Percentiles rank a stretch among this genome's conserved stretches.
phyloP scores from a whole-genome alignment of 2,797 vertebrate species.

The Danionella dracula region DNA sequence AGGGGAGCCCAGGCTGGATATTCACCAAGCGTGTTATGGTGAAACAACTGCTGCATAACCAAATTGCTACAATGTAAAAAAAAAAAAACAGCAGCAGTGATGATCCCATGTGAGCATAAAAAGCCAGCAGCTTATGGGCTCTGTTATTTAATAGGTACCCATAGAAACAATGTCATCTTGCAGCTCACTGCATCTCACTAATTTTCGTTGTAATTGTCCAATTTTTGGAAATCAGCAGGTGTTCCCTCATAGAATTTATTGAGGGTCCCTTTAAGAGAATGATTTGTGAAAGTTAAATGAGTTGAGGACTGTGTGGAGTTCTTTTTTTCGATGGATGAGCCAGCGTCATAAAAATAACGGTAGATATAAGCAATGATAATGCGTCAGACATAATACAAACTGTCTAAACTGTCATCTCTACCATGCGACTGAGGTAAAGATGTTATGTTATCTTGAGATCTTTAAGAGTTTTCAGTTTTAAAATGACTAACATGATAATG shows the following conservation, averaged over 20 bases:
- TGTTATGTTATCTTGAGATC: too few relatives aligned
- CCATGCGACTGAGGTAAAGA: too few relatives aligned
- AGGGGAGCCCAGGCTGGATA: slow-evolving; percentile 40
- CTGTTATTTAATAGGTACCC: slow-evolving; percentile 51
- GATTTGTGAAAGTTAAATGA: slow-evolving; percentile 36
- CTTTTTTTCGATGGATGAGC: not conserved
- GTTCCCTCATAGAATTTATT: slow-evolving; percentile 34
- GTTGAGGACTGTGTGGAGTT: not conserved
- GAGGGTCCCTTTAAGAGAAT: slow-evolving; percentile 26
- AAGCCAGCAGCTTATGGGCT: slow-evolving; percentile 41
- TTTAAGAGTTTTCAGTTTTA: too few relatives aligned
- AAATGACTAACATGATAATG: too few relatives aligned
- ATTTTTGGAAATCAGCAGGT: slow-evolving; percentile 51
- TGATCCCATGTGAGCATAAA: slow-evolving; percentile 41
- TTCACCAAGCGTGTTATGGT: slow-evolving; percentile 59
- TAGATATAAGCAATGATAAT: too few relatives aligned
- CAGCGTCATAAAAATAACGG: too few relatives aligned
- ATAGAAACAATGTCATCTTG: slow-evolving; percentile 47
- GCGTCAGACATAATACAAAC: too few relatives aligned
- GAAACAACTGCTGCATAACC: slow-evolving; percentile 46
- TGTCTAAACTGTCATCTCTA: too few relatives aligned
- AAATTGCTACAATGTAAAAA: slow-evolving; percentile 20
- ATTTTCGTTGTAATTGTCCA: slow-evolving; percentile 50
- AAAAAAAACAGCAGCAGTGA: slow-evolving; percentile 31
- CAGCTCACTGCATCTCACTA: slow-evolving; percentile 41